Evolutionary conservation across 2,797 vertebrate genomes (phyloP).

Genomic region (Setipinna tenuifilis): DNA sequence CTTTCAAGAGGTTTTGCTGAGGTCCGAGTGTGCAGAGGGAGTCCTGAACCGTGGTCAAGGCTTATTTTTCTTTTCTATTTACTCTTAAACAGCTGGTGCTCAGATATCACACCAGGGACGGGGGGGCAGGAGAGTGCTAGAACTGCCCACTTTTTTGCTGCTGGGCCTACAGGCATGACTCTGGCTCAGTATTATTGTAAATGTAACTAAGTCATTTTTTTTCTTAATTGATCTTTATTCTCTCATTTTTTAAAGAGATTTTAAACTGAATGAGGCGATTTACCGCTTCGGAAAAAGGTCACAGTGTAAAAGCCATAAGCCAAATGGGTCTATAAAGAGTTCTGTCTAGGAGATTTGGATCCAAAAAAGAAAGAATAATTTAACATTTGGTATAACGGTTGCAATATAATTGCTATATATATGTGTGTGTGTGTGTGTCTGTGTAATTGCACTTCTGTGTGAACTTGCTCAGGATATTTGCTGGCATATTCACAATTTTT

Average conservation of each 20-base stretch:
- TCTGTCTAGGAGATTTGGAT: neutral
- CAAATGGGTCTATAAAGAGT: too few relatives aligned
- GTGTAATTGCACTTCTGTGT: too few relatives aligned
- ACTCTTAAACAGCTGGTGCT: conserved; percentile 8
- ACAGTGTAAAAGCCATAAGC: neutral
- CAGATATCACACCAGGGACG: neutral
- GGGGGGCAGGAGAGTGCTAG: neutral
- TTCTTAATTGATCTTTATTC: neutral
- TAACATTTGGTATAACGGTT: too few relatives aligned
- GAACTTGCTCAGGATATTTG: neutral
- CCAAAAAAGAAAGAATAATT: neutral
- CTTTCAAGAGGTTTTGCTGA: conserved; percentile 21
- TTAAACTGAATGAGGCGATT: neutral
- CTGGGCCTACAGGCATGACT: neutral
- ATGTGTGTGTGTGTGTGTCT: too few relatives aligned
- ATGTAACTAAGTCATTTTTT: conserved; percentile 6
- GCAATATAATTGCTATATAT: too few relatives aligned
- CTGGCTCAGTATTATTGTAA: neutral
- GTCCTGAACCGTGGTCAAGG: conserved; percentile 17
- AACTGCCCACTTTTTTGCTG: neutral
- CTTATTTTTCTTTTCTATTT: conserved; percentile 4
- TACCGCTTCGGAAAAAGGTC: neutral
- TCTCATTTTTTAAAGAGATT: neutral
- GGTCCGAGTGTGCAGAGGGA: conserved; percentile 9
- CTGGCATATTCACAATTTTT: neutral